Evolutionary conservation across 2,113 vertebrate genomes (phyloP), one percentile per base, ranked within the genome.

Genomic region (Myotis brandtii): DNA sequence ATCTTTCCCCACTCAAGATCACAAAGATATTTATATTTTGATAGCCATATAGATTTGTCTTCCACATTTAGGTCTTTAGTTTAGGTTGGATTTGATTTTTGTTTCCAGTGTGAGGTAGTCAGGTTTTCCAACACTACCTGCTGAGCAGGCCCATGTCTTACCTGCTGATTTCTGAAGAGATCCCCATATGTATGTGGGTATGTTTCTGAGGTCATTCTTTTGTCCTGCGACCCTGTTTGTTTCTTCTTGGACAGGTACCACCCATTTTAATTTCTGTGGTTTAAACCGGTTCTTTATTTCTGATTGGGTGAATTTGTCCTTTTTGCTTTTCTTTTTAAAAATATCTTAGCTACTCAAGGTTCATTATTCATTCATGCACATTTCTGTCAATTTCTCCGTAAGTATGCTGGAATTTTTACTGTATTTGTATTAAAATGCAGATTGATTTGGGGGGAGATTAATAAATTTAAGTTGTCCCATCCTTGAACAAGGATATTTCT

Each of bases 291-390:
- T 83, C 40, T 70, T 72, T 32, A n/a, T 89, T 93, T 85, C 83
- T 85, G 34, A 80, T 40, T 14, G 70, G 40, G 23, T 69, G 76
- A 46, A 62, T 59, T 91, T 86, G 10, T 52, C 18, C 16, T 77
- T 64, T 73, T 85, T 67, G 32, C 25, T 83, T 8, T 93, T 91
- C 48, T 77, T 40, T 92, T 89, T 34, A 21, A 77, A 79, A 85
- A 73, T 34, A 20, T 46, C 21, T 88, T 32, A 56, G 50, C 64
- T 66, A 12, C 48, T 83, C 50, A 70, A 81, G 3, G 14, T 48
- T 52, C 18, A 0, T 85, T 62, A 37, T 62, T 85, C 64, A 91
- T 87, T 82, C 0, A 6, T 30, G 34, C 32, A 66, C 40, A 37
- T 82, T 93, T 82, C 73, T 67, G 23, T 93, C 66, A 27, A 32